phyloP scores from a whole-genome alignment of 2,797 vertebrate genomes.

The Ctenosaura bakeri region DNA sequence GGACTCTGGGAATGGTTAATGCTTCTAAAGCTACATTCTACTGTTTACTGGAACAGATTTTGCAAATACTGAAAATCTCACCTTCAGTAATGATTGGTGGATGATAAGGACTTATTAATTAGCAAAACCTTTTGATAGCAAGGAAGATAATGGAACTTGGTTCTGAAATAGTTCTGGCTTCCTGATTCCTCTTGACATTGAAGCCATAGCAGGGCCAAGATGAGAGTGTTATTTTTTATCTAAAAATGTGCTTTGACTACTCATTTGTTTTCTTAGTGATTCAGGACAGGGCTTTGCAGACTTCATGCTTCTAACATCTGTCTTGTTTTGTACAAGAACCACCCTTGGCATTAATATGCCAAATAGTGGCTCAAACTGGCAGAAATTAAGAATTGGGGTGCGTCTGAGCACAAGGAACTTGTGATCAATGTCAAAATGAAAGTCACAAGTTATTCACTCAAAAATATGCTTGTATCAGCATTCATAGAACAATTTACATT shows the following conservation, averaged over 20 bases:
- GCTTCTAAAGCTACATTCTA: not conserved
- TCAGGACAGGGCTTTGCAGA: not conserved
- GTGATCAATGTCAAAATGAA: not conserved
- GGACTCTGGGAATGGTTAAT: not conserved
- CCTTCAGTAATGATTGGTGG: not conserved
- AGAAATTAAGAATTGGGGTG: not conserved
- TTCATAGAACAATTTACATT: not conserved
- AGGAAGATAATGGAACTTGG: not conserved
- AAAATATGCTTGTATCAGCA: not conserved
- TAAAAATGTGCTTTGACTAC: not conserved
- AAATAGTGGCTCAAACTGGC: not conserved
- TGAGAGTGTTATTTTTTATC: not conserved
- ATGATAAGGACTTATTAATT: not conserved
- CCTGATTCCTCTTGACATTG: not conserved
- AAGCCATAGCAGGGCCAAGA: not conserved
- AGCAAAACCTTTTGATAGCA: not conserved
- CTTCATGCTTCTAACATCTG: not conserved
- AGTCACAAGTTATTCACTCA: not conserved
- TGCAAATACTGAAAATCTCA: not conserved
- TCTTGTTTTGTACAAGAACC: not conserved
- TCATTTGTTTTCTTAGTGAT: not conserved
- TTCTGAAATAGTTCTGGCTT: constrained; percentile 14
- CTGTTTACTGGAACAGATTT: not conserved
- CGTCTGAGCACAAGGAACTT: not conserved
- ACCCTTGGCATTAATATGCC: not conserved